A percentile compares a stretch with the other conserved stretches of the same genome.
Evolutionary conservation across 1,140 invertebrate genomes (phyloP).

Genomic region (Eriocheir sinensis): DNA sequence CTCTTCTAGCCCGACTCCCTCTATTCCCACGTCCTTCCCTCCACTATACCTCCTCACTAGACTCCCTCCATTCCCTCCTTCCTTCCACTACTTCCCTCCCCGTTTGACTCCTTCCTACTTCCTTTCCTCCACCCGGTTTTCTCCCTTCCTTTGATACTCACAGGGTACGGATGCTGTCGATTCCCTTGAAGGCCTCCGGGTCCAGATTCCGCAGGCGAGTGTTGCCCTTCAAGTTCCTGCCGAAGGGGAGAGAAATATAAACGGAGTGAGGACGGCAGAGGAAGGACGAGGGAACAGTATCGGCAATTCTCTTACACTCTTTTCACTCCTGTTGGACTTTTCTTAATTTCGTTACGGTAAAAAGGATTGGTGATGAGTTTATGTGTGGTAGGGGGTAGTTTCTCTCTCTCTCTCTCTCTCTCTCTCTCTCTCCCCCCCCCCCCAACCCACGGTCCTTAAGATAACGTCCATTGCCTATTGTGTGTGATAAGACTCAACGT

Average conservation of each 20-base stretch:
- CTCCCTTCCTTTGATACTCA: slow-evolving; percentile 43
- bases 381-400: not conserved
- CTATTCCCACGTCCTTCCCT: not conserved
- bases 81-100: too few species aligned
- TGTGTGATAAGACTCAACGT: too few species aligned
- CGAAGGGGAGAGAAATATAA: not conserved
- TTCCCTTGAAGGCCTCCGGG: slow-evolving; percentile 53
- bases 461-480: too few species aligned
- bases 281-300: too few species aligned
- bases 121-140: not conserved
- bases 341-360: too few species aligned
- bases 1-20: too few species aligned
- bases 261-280: not conserved
- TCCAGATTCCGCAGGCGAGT: slow-evolving; percentile 27
- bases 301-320: too few species aligned
- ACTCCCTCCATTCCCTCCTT: not conserved
- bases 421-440: not conserved
- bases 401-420: not conserved
- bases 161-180: slow-evolving; percentile 62
- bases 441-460: not conserved
- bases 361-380: too few species aligned
- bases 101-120: too few species aligned
- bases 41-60: not conserved
- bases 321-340: too few species aligned
- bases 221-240: slow-evolving; percentile 76